Evolutionary conservation across 2,113 vertebrate genomes (phyloP), one percentile per base, ranked within the genome.

Genomic region (Gobius niger): DNA sequence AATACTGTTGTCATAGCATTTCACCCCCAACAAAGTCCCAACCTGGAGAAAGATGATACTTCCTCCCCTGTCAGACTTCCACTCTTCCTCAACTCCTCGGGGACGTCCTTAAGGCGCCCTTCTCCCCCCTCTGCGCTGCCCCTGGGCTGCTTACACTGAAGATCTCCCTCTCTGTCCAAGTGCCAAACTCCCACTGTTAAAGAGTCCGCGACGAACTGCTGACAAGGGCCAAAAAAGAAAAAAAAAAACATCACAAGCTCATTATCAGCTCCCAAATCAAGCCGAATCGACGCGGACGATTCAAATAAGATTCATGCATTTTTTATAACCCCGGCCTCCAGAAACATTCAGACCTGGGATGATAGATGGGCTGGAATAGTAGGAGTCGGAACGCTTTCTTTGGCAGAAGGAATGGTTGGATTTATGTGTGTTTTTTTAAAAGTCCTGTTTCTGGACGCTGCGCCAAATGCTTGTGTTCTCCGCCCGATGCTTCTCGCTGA

Each of bases 401-500:
- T 53, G 7, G 12, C 5, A 6, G 50, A 6, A 49, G 34, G 44
- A 15, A 16, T 64, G 12, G 42, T 19, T 51, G 47, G 71, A 87
- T 85, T 78, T 83, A 82, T 80, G 42, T 47, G 67, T 72, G 24
- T 34, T 34, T 34, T 34, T 19, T 68, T 76, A 69, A 24, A 2
- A 72, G 46, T 67, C 76, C 62, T 72, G 49, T 11, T 50, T 14
- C 42, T 0, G 64, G 79, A 63, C 68, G 16, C 53, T 2, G 59
- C 60, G 83, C 83, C 85, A 84, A 75, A 67, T 57, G 59, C 24
- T 9, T n/a, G 12, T 14, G 66, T 82, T 82, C 49, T 78, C 78
- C 68, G 56, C 73, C 57, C 49, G 8, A 6, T 14, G 44, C 67
- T 77, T 72, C 54, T 65, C 63, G 76, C 82, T 78, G 83, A 81